These are phyloP conservation scores for Drosophila pegasa DNA, from an alignment of 2,888 invertebrate species.

Conservation along the genomic window DNA sequence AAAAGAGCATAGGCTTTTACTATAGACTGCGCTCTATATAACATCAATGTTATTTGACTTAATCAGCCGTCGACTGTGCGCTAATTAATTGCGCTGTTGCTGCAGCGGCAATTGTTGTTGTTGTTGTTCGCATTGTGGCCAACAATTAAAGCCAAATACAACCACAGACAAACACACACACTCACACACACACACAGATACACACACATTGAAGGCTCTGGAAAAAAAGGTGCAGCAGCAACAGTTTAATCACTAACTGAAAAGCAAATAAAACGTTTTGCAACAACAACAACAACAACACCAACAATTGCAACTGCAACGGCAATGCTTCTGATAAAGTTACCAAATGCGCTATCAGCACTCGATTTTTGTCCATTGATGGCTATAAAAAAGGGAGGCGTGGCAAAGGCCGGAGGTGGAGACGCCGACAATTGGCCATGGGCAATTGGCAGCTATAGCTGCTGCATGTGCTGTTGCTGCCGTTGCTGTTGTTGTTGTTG, in stretches of 20 bases:
- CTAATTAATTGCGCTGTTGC: slow-evolving; percentile 67
- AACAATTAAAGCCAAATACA: slow-evolving; percentile 51
- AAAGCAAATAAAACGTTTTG: slow-evolving; percentile 66
- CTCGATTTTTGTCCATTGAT: slow-evolving; percentile 72
- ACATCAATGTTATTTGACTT: slow-evolving; percentile 61
- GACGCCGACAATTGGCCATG: slow-evolving; percentile 35
- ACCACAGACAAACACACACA: slow-evolving; percentile 21
- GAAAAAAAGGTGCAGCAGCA: slow-evolving; percentile 42
- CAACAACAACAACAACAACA: slow-evolving; percentile 42
- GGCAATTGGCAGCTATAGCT: slow-evolving; percentile 43
- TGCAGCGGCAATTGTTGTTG: slow-evolving; percentile 6
- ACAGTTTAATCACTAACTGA: slow-evolving; percentile 65
- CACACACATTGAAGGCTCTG: background rate
- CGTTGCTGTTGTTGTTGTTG: slow-evolving; percentile 20
- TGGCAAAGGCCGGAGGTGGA: background rate
- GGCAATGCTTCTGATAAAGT: slow-evolving; percentile 67
- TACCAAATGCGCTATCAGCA: slow-evolving; percentile 75
- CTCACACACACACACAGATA: slow-evolving; percentile 17
- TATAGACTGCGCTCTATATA: background rate
- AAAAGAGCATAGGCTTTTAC: slow-evolving; percentile 2
- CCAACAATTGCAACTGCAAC: slow-evolving; percentile 30
- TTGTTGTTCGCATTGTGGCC: slow-evolving; percentile 39
- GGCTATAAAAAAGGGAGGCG: slow-evolving; percentile 26
- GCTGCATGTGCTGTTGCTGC: slow-evolving; percentile 25
- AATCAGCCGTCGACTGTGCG: slow-evolving; percentile 59